Conservation (phyloP, 2,113 vertebrate genomes). For the Brevimyrus niger region DNA sequence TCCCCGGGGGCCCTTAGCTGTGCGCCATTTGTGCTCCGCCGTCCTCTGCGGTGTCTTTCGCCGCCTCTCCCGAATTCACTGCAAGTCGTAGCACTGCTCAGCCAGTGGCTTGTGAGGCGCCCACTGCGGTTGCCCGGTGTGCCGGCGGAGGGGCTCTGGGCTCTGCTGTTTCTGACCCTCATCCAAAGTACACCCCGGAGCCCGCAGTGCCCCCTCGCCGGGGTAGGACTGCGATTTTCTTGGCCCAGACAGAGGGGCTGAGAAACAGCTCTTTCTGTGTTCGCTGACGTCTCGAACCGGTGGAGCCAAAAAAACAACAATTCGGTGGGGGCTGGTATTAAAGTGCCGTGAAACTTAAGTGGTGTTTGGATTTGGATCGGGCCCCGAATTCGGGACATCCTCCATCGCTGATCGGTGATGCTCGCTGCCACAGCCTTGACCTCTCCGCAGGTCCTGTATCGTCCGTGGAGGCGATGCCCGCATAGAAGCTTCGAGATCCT, state of each 20-base stretch:
- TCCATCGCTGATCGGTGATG: not conserved
- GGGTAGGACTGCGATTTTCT: slow-evolving; percentile 46
- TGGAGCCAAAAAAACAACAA: slow-evolving; percentile 29
- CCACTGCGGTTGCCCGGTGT: slow-evolving; percentile 56
- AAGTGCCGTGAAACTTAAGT: slow-evolving; percentile 22
- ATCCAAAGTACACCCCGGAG: slow-evolving; percentile 56
- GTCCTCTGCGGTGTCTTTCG: not conserved
- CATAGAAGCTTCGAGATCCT: not conserved
- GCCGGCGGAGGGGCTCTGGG: slow-evolving; percentile 42
- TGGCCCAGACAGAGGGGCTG: slow-evolving; percentile 44
- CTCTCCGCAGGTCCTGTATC: not conserved
- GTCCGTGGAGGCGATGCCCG: not conserved
- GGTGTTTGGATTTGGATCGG: slow-evolving; percentile 41
- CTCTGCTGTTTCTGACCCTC: slow-evolving; percentile 59
- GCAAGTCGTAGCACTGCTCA: slow-evolving; percentile 34
- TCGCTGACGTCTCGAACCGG: slow-evolving; percentile 38
- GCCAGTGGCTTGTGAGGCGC: slow-evolving; percentile 43
- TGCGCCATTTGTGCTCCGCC: not conserved
- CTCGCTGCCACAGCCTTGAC: not conserved
- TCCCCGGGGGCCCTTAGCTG: not conserved
- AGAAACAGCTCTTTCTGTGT: slow-evolving; percentile 43
- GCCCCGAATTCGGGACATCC: not conserved
- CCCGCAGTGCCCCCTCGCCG: slow-evolving; percentile 39
- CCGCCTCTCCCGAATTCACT: not conserved
- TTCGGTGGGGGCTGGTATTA: slow-evolving; percentile 42